Conservation (phyloP, 2,888 invertebrate genomes). For the Oasisia sp. region DNA sequence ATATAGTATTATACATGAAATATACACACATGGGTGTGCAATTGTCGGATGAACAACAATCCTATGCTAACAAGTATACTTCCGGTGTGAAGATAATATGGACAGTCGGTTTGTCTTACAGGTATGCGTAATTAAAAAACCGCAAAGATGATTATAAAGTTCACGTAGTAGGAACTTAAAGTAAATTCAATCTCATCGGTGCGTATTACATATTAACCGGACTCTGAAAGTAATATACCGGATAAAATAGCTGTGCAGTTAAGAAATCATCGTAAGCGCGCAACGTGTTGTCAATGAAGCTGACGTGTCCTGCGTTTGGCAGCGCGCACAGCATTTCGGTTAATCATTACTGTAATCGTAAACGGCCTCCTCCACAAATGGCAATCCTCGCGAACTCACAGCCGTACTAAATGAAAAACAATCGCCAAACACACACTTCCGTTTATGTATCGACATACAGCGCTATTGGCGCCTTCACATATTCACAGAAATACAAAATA, state of each 20-base stretch:
- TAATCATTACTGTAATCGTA: not conserved
- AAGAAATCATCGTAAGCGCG: not conserved
- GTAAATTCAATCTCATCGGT: not conserved
- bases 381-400: no score
- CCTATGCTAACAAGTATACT: not conserved
- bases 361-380: not conserved
- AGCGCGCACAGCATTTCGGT: not conserved
- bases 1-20: not conserved
- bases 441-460: not conserved
- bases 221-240: not conserved
- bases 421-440: no score
- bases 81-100: not conserved
- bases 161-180: not conserved
- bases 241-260: not conserved
- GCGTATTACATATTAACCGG: not conserved
- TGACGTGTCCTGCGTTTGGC: not conserved
- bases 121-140: not conserved
- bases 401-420: no score
- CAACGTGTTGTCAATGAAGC: not conserved
- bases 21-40: not conserved
- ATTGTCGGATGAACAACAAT: not conserved
- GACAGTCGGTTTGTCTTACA: not conserved
- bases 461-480: not conserved
- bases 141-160: not conserved
- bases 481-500: not conserved